Evolutionary conservation across 2,113 vertebrate species (phyloP), one percentile per base, ranked within the genome.

Genomic region (Perccottus glenii): DNA sequence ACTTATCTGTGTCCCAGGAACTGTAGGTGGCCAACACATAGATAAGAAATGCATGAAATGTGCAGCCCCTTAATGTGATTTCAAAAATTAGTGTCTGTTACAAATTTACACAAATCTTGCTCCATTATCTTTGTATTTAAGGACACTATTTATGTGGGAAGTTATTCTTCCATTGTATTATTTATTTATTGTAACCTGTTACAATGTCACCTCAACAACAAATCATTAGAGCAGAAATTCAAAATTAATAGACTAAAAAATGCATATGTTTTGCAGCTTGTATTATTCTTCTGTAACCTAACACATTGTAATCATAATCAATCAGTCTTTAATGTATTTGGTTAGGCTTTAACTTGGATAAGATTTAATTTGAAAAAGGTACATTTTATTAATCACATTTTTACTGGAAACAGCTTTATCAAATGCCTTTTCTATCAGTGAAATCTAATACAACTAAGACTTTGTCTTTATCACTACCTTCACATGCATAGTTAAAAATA

Each of bases 71-170:
- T 63, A 63, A 72, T 32, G 64, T 67, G 12, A 71, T 64, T 73
- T 83, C 64, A 19, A 71, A 42, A 87, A 90, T 88, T 88, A 87
- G 81, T 85, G 77, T 87, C 73, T 50, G 35, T 72, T 81, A 44
- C 44, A 77, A 82, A 76, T 68, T 63, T 70, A 59, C 7, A 9
- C 11, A 6, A 81, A 77, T 83, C 73, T 73, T 78, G 51, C 50
- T 70, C 67, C 52, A 67, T 68, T 65, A 66, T 45, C 7, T 45
- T 67, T 77, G 52, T 78, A 87, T 88, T 89, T 90, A 85, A 87
- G 70, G 75, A 40, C 73, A 80, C 50, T 91, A 91, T 91, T 92
- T 92, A 93, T 91, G 74, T 73, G 45, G 70, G 82, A 64, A 59
- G 64, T 73, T 64, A 65, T 68, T 72, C 73, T 75, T 87, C 85